phyloP scores from a whole-genome alignment of 2,797 vertebrate species.

The Gobionotothen gibberifrons region DNA sequence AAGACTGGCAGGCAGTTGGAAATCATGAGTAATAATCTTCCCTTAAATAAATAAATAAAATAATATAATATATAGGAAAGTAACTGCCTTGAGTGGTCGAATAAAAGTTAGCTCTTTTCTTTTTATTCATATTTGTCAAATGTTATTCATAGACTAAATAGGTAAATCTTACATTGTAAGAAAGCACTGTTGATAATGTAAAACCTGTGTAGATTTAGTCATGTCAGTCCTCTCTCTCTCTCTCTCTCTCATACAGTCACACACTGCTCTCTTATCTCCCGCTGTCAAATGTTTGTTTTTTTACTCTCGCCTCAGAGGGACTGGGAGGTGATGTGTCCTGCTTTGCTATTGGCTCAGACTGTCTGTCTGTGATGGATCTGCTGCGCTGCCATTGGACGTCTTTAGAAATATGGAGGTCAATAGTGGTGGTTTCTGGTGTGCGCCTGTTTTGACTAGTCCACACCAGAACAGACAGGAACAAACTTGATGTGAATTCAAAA shows the following conservation, averaged over 20 bases:
- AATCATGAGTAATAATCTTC: not conserved
- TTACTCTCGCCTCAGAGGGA: conserved; percentile 55
- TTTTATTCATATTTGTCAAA: not conserved
- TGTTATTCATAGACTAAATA: not conserved
- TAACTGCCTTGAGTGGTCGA: not conserved
- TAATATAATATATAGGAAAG: not conserved
- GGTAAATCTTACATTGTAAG: not conserved
- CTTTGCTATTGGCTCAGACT: conserved; percentile 67
- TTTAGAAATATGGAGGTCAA: conserved; percentile 53
- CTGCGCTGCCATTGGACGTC: conserved; percentile 59
- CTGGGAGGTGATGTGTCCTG: conserved; percentile 71
- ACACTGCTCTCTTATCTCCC: conserved; percentile 61
- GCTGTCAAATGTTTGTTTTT: conserved; percentile 76
- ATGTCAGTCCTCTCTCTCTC: not conserved
- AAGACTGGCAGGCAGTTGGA: not conserved
- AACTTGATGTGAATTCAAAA: conserved; percentile 24
- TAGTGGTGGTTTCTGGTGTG: conserved; percentile 47
- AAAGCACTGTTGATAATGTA: not conserved
- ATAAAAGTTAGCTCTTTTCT: not conserved
- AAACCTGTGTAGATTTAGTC: not conserved
- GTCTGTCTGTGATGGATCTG: conserved; percentile 36
- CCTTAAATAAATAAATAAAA: not conserved
- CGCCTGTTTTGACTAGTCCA: conserved; percentile 65
- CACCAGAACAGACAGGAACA: conserved; percentile 49
- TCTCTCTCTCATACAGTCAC: conserved; percentile 4